These are phyloP conservation scores for Megathymus violae DNA, from an alignment of 1,140 invertebrate species.

Conservation along the genomic window DNA sequence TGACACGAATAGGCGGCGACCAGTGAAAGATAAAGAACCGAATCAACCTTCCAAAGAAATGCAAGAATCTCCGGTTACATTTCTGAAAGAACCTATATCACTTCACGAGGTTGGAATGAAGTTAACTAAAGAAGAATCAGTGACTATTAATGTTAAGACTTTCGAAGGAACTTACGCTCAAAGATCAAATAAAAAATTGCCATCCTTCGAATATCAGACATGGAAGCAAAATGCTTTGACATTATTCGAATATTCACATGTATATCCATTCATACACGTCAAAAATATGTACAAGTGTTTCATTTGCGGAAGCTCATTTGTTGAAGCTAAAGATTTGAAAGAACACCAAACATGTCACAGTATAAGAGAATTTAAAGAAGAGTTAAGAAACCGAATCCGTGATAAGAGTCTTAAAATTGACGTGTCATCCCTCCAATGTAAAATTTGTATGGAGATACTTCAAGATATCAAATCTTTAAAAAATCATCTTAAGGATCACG, in stretches of 20 bases:
- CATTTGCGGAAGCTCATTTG: slow-evolving; percentile 51
- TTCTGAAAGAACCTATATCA: slow-evolving; percentile 50
- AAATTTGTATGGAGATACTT: slow-evolving; percentile 49
- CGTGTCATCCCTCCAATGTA: slow-evolving; percentile 56
- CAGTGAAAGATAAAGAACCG: neutral
- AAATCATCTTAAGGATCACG: slow-evolving; percentile 59
- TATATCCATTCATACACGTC: slow-evolving; percentile 64
- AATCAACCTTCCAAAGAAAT: slow-evolving; percentile 10
- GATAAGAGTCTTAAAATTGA: slow-evolving; percentile 69
- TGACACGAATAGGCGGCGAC: neutral
- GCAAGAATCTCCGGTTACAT: slow-evolving; percentile 33
- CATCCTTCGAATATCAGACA: slow-evolving; percentile 17
- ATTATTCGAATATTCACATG: slow-evolving; percentile 61
- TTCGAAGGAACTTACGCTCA: slow-evolving; percentile 23
- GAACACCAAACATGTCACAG: slow-evolving; percentile 52
- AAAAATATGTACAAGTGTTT: slow-evolving; percentile 69
- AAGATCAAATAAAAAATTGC: slow-evolving; percentile 1
- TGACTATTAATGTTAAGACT: slow-evolving; percentile 48
- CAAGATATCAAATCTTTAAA: slow-evolving; percentile 52
- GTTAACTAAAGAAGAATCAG: slow-evolving; percentile 26
- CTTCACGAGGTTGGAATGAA: slow-evolving; percentile 26
- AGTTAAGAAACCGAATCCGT: slow-evolving; percentile 49
- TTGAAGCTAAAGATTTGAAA: slow-evolving; percentile 51
- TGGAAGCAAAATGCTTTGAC: slow-evolving; percentile 63
- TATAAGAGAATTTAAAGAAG: slow-evolving; percentile 47